Base-by-base conservation (phyloP, 2,113 vertebrate genomes). In the Ranitomeya imitator region DNA sequence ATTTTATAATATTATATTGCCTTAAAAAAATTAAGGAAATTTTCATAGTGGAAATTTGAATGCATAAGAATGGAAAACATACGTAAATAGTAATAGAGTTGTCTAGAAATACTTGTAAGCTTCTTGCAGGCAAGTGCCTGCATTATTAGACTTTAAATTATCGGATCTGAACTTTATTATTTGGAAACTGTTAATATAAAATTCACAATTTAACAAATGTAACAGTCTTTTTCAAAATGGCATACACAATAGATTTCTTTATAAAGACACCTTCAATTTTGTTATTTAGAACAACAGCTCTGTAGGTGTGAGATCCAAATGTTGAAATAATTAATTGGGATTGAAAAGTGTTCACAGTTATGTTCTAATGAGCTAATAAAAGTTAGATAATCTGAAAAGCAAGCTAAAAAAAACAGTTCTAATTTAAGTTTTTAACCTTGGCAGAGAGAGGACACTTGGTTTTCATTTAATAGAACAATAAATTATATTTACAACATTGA, bases 201-300 rank as follows among this genome's bases (percentile, higher is more conserved):
- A 94, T 92, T 88, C 94, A 93, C 91, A 89, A 67, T 89, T 92
- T 91, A 93, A 79, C 93, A 92, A 93, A 91, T 86, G 87, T 79
- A 89, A n/a, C n/a, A 89, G 90, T 89, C 90, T 91, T 91, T 80
- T 84, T 90, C 59, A 92, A 89, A 92, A 6, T 90, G 61, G 88
- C 87, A 89, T 23, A 12, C 89, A 3, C 85, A 92, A 95, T 79
- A 92, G 76, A 91, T 89, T 93, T 92, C 78, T 85, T 93, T 92
- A 89, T 90, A 88, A 92, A 93, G 92, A 51, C 69, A 91, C 31
- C 92, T 90, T 89, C 89, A 92, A 92, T 92, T 92, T 89, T 37
- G 94, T 83, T 26, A 91, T 91, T 91, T 86, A n/a, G 6, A 88
- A 91, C 69, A 90, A 61, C 65, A 91, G 52, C 59, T 89, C 19